phyloP scores from a whole-genome alignment of 1,140 invertebrate genomes.

The Cepaea nemoralis region DNA sequence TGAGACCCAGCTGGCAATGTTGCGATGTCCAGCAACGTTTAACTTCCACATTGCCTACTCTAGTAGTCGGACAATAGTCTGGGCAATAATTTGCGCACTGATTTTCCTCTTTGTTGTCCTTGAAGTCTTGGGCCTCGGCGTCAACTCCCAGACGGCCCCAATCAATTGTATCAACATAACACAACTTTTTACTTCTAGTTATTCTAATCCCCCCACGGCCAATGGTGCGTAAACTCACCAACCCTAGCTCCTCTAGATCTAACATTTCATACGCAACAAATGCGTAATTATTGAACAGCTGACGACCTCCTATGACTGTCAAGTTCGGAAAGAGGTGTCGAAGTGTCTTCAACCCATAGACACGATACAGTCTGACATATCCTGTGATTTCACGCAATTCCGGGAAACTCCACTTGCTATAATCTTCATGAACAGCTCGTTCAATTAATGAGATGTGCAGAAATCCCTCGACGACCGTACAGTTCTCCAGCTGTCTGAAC shows the following conservation, averaged over 20 bases:
- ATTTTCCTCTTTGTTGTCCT: constrained; percentile 58
- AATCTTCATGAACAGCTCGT: constrained; percentile 53
- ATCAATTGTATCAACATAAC: constrained; percentile 91
- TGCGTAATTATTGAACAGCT: constrained; percentile 87
- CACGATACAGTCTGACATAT: constrained; percentile 82
- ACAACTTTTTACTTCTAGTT: constrained; percentile 88
- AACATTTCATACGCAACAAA: constrained; percentile 84
- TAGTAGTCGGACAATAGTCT: constrained; percentile 47
- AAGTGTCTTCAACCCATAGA: constrained; percentile 84
- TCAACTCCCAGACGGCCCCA: constrained; percentile 81
- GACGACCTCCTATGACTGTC: constrained; percentile 89
- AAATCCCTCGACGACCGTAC: constrained; percentile 88
- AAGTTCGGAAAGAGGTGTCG: constrained; percentile 92
- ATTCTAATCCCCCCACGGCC: constrained; percentile 87
- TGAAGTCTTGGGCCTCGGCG: constrained; percentile 57
- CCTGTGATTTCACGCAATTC: constrained; percentile 79
- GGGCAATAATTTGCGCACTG: constrained; percentile 69
- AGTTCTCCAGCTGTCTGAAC: constrained; percentile 81
- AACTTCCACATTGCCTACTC: constrained; percentile 43
- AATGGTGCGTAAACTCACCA: constrained; percentile 85
- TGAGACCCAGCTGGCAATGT: constrained; percentile 66
- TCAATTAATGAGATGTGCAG: constrained; percentile 84
- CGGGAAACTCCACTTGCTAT: constrained; percentile 75
- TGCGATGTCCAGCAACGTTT: constrained; percentile 62
- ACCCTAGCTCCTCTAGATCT: constrained; percentile 82